Percentiles rank a stretch among this genome's conserved stretches.
Conservation (phyloP, 2,113 vertebrate genomes). For the Zosterops borbonicus region DNA sequence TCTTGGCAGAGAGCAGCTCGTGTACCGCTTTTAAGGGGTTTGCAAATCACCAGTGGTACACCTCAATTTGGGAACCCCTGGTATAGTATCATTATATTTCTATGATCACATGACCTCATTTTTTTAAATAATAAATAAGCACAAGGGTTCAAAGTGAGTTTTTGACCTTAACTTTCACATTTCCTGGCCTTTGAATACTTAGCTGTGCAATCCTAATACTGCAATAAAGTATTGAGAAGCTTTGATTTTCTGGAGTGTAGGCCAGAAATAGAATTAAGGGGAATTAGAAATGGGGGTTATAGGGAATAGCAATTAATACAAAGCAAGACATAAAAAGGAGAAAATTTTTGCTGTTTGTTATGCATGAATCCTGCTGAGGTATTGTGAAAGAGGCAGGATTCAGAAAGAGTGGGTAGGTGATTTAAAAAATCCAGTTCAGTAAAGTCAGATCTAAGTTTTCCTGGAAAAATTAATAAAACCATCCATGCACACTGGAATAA, state of each 20-base stretch:
- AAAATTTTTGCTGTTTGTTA: background rate
- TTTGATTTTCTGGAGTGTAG: background rate
- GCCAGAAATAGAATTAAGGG: background rate
- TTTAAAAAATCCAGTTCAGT: background rate
- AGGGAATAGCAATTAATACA: background rate
- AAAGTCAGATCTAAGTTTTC: background rate
- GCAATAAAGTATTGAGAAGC: background rate
- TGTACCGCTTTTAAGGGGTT: slow-evolving; percentile 51
- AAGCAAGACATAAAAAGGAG: background rate
- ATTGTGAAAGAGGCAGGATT: background rate
- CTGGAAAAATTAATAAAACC: background rate
- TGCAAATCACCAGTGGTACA: slow-evolving; percentile 60
- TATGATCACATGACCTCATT: slow-evolving; percentile 16
- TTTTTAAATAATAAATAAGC: slow-evolving; percentile 16
- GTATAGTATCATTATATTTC: slow-evolving; percentile 57
- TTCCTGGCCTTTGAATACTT: slow-evolving; percentile 14
- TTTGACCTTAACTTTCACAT: background rate
- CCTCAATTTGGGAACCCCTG: slow-evolving; percentile 65
- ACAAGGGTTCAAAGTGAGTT: background rate
- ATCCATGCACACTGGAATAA: background rate
- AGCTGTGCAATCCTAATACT: background rate
- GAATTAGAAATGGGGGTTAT: background rate
- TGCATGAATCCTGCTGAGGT: background rate
- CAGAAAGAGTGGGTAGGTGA: background rate
- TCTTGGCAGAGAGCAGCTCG: slow-evolving; percentile 59